These are phyloP conservation scores for Icerya purchasi DNA, from an alignment of 2,888 invertebrate genomes.

Conservation along the genomic window DNA sequence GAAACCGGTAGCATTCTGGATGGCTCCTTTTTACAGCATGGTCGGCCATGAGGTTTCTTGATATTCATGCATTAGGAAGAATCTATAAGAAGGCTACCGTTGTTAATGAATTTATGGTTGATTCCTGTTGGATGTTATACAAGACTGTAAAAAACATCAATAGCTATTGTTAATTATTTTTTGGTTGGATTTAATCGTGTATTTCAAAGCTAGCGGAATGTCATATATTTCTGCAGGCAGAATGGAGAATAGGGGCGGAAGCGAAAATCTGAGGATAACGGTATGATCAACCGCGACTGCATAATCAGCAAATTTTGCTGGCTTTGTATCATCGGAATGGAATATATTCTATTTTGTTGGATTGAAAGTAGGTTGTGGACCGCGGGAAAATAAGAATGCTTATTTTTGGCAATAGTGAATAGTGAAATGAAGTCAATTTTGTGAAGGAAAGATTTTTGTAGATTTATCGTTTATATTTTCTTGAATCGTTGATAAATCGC, in stretches of 20 bases:
- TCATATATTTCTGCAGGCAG: background rate
- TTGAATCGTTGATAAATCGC: background rate
- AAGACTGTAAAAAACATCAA: background rate
- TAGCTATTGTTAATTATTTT: too few relatives aligned
- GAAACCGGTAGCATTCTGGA: background rate
- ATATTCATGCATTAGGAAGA: background rate
- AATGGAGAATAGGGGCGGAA: background rate
- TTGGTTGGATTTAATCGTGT: background rate
- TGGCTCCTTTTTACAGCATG: background rate
- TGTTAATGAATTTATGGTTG: background rate
- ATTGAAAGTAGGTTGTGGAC: background rate
- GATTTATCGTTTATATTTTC: background rate
- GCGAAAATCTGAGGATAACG: background rate
- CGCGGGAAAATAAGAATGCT: background rate
- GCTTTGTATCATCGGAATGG: background rate
- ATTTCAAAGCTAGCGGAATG: background rate
- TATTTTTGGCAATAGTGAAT: background rate
- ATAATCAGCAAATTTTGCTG: background rate
- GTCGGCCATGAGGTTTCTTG: background rate
- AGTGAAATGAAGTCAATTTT: background rate
- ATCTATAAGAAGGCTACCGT: background rate
- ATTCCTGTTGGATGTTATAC: background rate
- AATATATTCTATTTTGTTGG: background rate
- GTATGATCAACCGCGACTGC: too few relatives aligned
- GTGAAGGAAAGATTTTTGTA: background rate